Conservation (phyloP, 2,113 vertebrate species). For the Ranitomeya variabilis region DNA sequence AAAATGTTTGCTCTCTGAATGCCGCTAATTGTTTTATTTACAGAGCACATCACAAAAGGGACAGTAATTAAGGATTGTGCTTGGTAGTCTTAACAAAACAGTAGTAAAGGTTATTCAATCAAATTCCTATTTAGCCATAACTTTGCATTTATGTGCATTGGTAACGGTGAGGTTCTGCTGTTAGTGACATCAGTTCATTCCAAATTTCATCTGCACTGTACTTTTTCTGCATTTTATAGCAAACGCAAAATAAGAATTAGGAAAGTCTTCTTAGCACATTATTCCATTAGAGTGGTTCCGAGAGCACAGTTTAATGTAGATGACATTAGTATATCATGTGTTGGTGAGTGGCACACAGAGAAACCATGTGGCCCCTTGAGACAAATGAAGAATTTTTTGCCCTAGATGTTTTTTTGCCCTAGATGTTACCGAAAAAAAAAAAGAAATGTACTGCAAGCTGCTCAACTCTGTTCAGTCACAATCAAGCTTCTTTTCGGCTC, state of each 20-base stretch:
- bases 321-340: too few species aligned
- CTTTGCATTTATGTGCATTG: neutral
- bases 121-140: neutral
- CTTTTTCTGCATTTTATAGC: neutral
- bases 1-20: neutral
- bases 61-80: neutral
- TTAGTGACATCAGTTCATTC: neutral
- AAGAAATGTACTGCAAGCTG: too few species aligned
- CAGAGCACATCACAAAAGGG: neutral
- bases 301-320: too few species aligned
- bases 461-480: too few species aligned
- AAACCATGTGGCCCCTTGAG: too few species aligned
- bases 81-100: neutral
- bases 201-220: neutral
- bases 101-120: neutral
- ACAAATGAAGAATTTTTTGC: too few species aligned
- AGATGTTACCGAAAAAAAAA: too few species aligned
- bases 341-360: too few species aligned
- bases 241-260: too few species aligned
- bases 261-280: neutral
- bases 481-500: too few species aligned
- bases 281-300: too few species aligned
- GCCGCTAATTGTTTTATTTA: slow-evolving; percentile 29
- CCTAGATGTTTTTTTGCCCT: too few species aligned
- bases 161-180: neutral